Evolutionary conservation across 2,113 vertebrate genomes (phyloP).

Genomic region (Pterocles orientalis): DNA sequence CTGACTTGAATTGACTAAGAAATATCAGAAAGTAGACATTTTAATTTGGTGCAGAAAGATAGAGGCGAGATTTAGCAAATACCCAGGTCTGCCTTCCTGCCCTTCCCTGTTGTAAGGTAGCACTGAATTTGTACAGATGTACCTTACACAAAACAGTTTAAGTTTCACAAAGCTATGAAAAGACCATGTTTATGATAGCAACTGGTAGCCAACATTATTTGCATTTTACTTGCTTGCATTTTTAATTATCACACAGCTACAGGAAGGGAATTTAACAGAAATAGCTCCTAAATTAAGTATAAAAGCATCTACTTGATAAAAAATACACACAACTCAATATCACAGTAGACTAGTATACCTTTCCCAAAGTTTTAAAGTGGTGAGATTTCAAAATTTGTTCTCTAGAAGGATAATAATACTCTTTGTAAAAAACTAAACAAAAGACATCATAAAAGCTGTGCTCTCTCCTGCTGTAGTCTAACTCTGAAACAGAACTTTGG

Average conservation of each 20-base stretch:
- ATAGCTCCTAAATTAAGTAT: background rate
- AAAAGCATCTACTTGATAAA: background rate
- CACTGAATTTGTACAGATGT: background rate
- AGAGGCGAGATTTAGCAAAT: background rate
- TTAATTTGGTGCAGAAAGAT: background rate
- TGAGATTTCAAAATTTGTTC: background rate
- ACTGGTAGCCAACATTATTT: background rate
- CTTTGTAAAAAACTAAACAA: background rate
- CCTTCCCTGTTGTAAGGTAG: background rate
- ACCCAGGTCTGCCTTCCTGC: background rate
- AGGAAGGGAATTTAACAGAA: background rate
- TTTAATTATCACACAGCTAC: background rate
- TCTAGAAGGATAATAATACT: background rate
- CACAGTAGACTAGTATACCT: background rate
- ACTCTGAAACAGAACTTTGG: background rate
- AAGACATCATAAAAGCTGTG: background rate
- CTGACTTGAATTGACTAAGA: background rate
- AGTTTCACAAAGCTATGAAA: background rate
- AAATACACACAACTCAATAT: background rate
- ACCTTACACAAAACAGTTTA: background rate
- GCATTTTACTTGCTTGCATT: background rate
- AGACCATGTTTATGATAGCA: background rate
- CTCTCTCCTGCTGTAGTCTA: background rate
- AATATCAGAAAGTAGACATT: background rate
- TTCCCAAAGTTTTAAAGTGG: background rate